These are phyloP conservation scores for Entomyzon cyanotis DNA, from an alignment of 2,113 vertebrate genomes.

Conservation along the genomic window DNA sequence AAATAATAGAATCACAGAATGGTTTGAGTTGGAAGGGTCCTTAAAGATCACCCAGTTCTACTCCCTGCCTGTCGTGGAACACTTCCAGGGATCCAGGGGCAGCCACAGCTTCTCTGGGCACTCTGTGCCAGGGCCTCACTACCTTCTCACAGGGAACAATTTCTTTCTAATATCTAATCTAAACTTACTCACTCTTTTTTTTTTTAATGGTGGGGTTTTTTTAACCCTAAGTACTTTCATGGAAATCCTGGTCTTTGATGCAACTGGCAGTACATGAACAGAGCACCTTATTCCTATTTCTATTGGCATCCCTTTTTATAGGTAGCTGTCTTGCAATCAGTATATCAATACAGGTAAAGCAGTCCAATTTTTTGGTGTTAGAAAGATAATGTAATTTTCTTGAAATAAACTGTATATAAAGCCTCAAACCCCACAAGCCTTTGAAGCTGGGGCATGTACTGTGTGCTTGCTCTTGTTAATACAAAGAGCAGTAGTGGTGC, in stretches of 20 bases:
- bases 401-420: background rate
- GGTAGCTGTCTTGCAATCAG: background rate
- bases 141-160: too few relatives aligned
- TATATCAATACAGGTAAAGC: background rate
- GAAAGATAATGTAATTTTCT: rapidly evolving
- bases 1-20: background rate
- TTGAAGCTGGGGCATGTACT: background rate
- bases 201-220: background rate
- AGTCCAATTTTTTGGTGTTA: background rate
- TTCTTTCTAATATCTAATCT: background rate
- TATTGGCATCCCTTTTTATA: background rate
- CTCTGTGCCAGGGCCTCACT: too few relatives aligned
- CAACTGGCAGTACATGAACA: background rate
- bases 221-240: background rate
- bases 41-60: background rate
- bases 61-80: background rate
- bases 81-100: background rate
- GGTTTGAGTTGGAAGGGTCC: background rate
- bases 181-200: background rate
- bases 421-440: background rate
- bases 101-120: too few relatives aligned
- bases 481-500: background rate
- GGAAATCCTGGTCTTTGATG: background rate
- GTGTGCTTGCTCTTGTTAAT: background rate
- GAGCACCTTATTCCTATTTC: background rate